Evolutionary conservation across 2,113 vertebrate species (phyloP), one percentile per base, ranked within the genome.

Genomic region (Apus apus): DNA sequence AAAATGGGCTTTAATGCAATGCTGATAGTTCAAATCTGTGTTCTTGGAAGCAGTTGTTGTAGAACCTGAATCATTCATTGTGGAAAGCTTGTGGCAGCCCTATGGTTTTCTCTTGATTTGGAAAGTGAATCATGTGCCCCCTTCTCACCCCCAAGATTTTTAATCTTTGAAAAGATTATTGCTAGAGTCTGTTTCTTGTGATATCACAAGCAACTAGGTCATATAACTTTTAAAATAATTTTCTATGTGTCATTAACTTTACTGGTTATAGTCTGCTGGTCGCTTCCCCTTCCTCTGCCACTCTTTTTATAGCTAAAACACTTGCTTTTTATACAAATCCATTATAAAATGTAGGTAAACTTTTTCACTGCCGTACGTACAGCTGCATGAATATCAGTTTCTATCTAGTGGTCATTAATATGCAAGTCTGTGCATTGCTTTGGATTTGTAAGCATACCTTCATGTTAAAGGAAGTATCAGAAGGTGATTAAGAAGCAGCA

Each of bases 1-100:
- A 50, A 72, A 93, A 85, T 78, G 34, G 45, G 8, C 61, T 94
- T 86, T 90, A 65, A 66, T 92, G 51, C 53, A 94, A 84, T 89
- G n/a, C 73, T 56, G 16, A 20, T 61, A 21, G 57, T 79, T 94
- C 54, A 91, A n/a, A 68, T 60, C 50, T 79, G 72, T 93, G 54
- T 87, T 84, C 67, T 82, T 85, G 43, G 81, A 92, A 86, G 58
- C 40, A 48, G 20, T 60, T 95, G 20, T 66, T 94, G 80, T 65
- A 78, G 61, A 90, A 77, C 46, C 45, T 86, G 56, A 93, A 90
- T 50, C 51, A 53, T 62, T 92, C 36, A 40, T 72, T 68, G 25
- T 78, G 71, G 50, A 92, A 89, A 89, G 36, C 15, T 90, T 80
- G 15, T 65, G 76, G 48, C 27, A 86, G 36, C 53, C 21, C 22